Conservation (phyloP, 2,797 vertebrate genomes). For the Taeniopygia guttata region DNA sequence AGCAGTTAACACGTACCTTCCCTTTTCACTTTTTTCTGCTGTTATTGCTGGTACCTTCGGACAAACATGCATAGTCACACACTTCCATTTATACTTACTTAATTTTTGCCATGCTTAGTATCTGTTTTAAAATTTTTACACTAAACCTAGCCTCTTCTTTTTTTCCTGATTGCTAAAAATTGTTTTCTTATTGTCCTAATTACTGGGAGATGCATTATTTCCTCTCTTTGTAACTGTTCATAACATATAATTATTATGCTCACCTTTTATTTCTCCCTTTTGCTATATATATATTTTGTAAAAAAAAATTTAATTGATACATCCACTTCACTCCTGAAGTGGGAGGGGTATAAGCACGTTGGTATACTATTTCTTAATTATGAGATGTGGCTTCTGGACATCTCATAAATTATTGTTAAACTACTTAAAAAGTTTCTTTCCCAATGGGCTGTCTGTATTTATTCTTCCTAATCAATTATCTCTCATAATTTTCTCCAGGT, state of each 20-base stretch:
- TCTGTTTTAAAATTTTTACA: neutral
- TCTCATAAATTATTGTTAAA: slow-evolving; percentile 5
- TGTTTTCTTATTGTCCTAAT: neutral
- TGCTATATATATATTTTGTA: neutral
- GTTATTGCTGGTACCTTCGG: neutral
- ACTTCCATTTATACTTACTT: neutral
- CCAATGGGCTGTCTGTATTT: neutral
- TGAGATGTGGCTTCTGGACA: neutral
- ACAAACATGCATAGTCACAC: neutral
- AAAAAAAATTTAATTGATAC: neutral
- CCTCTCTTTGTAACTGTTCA: neutral
- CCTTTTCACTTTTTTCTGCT: neutral
- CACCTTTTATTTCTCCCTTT: neutral
- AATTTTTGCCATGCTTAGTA: neutral
- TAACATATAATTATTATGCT: neutral
- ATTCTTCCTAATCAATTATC: slow-evolving; percentile 13
- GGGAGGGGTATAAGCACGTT: neutral
- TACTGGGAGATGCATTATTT: neutral
- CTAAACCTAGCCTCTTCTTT: neutral
- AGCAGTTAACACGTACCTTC: neutral
- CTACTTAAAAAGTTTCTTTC: neutral
- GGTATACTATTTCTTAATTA: neutral
- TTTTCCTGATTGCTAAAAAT: neutral
- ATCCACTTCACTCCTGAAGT: neutral
- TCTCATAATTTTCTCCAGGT: neutral